phyloP scores from a whole-genome alignment of 2,888 invertebrate species.

The Mesopsocus fuscifrons region DNA sequence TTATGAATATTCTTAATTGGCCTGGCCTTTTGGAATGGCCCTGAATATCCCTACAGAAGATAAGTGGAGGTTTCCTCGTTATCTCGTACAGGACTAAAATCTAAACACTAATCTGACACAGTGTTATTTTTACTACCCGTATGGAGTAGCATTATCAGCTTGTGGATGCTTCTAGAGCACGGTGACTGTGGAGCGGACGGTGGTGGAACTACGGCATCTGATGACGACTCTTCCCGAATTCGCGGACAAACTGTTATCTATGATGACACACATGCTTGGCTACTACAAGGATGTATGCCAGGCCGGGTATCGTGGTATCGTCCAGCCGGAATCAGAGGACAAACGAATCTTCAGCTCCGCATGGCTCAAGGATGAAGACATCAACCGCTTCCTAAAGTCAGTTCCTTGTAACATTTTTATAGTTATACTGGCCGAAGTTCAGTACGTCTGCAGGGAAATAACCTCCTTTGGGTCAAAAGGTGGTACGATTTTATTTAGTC shows the following conservation, averaged over 20 bases:
- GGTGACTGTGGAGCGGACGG: slow-evolving; percentile 45
- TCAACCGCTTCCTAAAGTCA: slow-evolving; percentile 75
- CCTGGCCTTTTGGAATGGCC: too few relatives aligned
- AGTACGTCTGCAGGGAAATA: too few relatives aligned
- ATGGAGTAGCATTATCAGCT: too few relatives aligned
- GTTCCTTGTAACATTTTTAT: too few relatives aligned
- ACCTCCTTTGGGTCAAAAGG: neutral
- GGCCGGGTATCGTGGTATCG: slow-evolving; percentile 52
- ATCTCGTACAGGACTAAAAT: too few relatives aligned
- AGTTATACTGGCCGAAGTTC: too few relatives aligned
- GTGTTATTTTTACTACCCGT: too few relatives aligned
- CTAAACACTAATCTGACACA: too few relatives aligned
- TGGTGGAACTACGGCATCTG: slow-evolving; percentile 43
- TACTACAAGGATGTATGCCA: slow-evolving; percentile 58
- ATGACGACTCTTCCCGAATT: slow-evolving; percentile 54
- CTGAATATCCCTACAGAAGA: too few relatives aligned
- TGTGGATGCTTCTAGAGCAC: slow-evolving; percentile 36
- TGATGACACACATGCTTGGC: slow-evolving; percentile 47
- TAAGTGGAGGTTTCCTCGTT: too few relatives aligned
- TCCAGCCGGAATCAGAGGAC: slow-evolving; percentile 59
- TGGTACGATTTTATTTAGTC: too few relatives aligned
- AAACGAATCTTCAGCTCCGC: slow-evolving; percentile 62
- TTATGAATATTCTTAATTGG: too few relatives aligned
- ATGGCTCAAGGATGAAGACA: slow-evolving; percentile 90
- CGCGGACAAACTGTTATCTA: slow-evolving; percentile 51